phyloP scores from a whole-genome alignment of 2,888 invertebrate genomes.

The Ditylenchus weischeri region DNA sequence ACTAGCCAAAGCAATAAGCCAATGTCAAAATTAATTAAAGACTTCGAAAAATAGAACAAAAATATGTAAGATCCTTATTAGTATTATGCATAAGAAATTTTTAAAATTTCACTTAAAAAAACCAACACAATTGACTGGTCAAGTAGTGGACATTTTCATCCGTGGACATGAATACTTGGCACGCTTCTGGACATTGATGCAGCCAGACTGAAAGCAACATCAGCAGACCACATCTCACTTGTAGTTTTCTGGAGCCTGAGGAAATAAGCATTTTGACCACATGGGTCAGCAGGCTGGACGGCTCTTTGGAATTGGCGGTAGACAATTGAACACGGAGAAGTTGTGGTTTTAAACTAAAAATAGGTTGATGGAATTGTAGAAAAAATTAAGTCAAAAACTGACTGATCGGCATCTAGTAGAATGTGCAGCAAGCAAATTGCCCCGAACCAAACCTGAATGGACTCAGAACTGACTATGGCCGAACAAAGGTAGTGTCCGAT shows the following conservation, averaged over 20 bases:
- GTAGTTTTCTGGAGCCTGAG: constrained; percentile 60
- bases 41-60: too few relatives aligned
- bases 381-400: too few relatives aligned
- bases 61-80: too few relatives aligned
- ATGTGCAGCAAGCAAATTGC: constrained; percentile 85
- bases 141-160: constrained; percentile 50
- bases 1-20: too few relatives aligned
- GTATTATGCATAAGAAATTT: not conserved
- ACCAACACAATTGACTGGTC: constrained; percentile 49
- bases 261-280: constrained; percentile 36
- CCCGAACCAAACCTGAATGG: constrained; percentile 75
- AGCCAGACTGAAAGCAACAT: constrained; percentile 87
- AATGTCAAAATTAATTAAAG: too few relatives aligned
- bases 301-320: constrained; percentile 68
- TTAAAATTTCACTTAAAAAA: constrained; percentile 7
- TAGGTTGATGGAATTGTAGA: too few relatives aligned
- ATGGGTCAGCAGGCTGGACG: constrained; percentile 84
- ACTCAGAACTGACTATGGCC: constrained; percentile 36
- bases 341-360: constrained; percentile 71
- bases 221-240: constrained; percentile 81
- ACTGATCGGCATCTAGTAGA: constrained; percentile 69
- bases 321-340: constrained; percentile 84
- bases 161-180: constrained; percentile 72
- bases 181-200: constrained; percentile 77
- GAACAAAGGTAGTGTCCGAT: constrained; percentile 79